A percentile compares a stretch with the other conserved stretches of the same genome.
Evolutionary conservation across 2,113 vertebrate genomes (phyloP).

Genomic region (Danionella cerebrum): DNA sequence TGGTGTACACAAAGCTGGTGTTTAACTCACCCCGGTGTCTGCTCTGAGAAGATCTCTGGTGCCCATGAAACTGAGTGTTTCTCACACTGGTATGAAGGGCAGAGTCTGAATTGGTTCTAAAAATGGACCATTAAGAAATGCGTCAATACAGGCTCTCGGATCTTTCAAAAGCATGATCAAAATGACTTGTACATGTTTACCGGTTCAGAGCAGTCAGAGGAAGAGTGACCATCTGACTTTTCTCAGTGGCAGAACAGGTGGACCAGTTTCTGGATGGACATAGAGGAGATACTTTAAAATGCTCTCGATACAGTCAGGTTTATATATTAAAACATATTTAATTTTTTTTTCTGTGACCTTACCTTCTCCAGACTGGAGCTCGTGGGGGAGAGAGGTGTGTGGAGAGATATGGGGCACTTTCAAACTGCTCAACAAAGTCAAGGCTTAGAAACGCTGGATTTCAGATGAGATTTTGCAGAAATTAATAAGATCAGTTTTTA

Average conservation of each 20-base stretch:
- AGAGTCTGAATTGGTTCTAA: slow-evolving; percentile 76
- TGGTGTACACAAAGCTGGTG: neutral
- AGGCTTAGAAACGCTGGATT: slow-evolving; percentile 44
- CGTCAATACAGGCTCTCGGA: too few species aligned
- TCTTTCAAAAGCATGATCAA: too few species aligned
- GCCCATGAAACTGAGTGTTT: slow-evolving; percentile 61
- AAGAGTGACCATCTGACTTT: slow-evolving; percentile 66
- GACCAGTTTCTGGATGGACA: slow-evolving; percentile 61
- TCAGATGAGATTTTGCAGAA: too few species aligned
- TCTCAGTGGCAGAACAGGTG: slow-evolving; percentile 62
- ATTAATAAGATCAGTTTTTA: too few species aligned
- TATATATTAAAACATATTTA: too few species aligned
- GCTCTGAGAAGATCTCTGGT: slow-evolving; percentile 48
- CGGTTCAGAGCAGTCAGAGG: slow-evolving; percentile 72
- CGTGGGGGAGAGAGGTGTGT: slow-evolving; percentile 70
- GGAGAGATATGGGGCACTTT: slow-evolving; percentile 71
- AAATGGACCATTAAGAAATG: neutral
- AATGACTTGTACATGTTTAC: too few species aligned
- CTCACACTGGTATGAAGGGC: slow-evolving; percentile 78
- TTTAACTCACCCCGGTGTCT: slow-evolving; percentile 59
- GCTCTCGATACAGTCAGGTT: too few species aligned
- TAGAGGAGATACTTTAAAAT: too few species aligned
- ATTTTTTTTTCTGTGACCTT: too few species aligned
- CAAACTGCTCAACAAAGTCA: slow-evolving; percentile 62
- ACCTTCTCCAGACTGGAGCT: slow-evolving; percentile 71